phyloP scores from a whole-genome alignment of 2,113 vertebrate genomes.

The Apeltes quadracus region DNA sequence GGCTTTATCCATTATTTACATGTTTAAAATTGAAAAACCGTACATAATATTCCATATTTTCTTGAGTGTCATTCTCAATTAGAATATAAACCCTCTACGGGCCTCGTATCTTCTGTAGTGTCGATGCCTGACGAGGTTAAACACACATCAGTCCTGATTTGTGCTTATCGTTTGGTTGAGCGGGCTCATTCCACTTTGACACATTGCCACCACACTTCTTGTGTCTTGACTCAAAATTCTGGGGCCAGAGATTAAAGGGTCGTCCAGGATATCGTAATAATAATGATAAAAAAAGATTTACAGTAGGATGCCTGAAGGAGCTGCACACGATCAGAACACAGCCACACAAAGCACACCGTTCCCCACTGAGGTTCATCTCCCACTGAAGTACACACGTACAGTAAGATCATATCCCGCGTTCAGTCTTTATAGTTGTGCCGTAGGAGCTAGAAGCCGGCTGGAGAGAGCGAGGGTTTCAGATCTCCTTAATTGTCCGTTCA shows the following conservation, averaged over 20 bases:
- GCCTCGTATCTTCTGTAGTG: slow-evolving; percentile 3
- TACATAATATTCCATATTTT: slow-evolving; percentile 52
- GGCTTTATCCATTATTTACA: slow-evolving; percentile 50
- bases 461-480: slow-evolving; percentile 80
- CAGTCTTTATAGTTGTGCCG: slow-evolving; percentile 43
- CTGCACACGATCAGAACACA: slow-evolving; percentile 40
- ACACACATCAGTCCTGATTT: slow-evolving; percentile 42
- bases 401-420: slow-evolving; percentile 13
- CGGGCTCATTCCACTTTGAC: slow-evolving; percentile 21
- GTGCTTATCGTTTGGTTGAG: slow-evolving; percentile 66
- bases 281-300: slow-evolving; percentile 29
- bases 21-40: slow-evolving; percentile 55
- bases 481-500: slow-evolving; percentile 95
- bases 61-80: slow-evolving; percentile 20
- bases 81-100: slow-evolving; percentile 9
- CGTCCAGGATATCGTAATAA: slow-evolving; percentile 22
- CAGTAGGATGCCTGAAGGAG: slow-evolving; percentile 43
- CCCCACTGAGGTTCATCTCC: slow-evolving; percentile 10
- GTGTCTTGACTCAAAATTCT: slow-evolving; percentile 15
- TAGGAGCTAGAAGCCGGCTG: slow-evolving; percentile 37
- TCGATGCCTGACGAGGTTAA: slow-evolving; percentile 7
- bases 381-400: slow-evolving; percentile 16
- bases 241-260: slow-evolving; percentile 28
- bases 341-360: slow-evolving; percentile 27
- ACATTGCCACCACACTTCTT: background rate